phyloP scores from a whole-genome alignment of 2,888 invertebrate species.

The Ametastegia equiseti region DNA sequence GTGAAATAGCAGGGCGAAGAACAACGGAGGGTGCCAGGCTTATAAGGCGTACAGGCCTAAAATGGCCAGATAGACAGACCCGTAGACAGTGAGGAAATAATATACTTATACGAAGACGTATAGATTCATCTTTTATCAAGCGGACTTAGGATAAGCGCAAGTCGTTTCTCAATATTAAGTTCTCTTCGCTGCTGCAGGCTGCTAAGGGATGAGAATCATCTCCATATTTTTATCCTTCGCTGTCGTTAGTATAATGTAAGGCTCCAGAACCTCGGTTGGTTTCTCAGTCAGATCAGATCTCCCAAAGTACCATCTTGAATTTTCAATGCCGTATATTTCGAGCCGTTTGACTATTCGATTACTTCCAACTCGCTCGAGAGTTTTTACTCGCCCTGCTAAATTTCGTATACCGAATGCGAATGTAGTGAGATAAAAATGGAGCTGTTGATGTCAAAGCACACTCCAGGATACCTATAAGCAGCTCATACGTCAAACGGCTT shows the following conservation, averaged over 20 bases:
- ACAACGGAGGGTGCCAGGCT: background rate
- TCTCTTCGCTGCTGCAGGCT: constrained; percentile 35
- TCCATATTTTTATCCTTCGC: constrained; percentile 45
- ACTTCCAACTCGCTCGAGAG: background rate
- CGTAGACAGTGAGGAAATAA: constrained; percentile 40
- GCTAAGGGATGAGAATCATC: constrained; percentile 16
- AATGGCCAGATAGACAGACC: constrained; percentile 10
- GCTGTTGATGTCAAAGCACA: background rate
- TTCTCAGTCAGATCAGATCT: constrained; percentile 22
- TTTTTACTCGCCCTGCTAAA: constrained; percentile 2
- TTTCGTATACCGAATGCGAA: constrained; percentile 19
- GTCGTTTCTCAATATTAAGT: constrained; percentile 48
- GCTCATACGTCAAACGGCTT: background rate
- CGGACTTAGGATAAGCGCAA: constrained; percentile 44
- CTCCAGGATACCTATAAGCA: background rate
- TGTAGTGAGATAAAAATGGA: background rate
- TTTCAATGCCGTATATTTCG: constrained; percentile 31
- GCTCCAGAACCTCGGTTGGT: constrained; percentile 13
- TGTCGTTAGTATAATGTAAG: constrained; percentile 45
- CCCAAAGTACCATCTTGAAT: constrained; percentile 31
- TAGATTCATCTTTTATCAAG: constrained; percentile 44
- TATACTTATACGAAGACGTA: constrained; percentile 30
- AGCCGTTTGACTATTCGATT: constrained; percentile 39
- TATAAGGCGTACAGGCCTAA: no score
- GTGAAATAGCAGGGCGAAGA: background rate